Evolutionary conservation across 1,140 invertebrate genomes (phyloP), one percentile per base, ranked within the genome.

Genomic region (Heliothis subflexa): DNA sequence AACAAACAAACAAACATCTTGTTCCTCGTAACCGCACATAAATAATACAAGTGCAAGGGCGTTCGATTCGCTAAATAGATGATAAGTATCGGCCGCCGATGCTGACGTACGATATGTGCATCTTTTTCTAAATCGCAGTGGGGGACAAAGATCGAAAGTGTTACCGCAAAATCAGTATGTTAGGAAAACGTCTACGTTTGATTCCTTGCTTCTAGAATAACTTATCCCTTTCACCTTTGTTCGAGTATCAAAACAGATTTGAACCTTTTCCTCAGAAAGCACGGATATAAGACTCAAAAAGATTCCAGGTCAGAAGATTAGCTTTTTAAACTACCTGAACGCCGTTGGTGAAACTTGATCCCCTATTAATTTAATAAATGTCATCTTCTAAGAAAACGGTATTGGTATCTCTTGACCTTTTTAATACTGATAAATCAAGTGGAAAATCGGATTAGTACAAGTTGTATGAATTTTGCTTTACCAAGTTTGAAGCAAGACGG

Each of bases 31-130:
- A 49, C 40, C 33, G 47, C 16, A n/a, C 40, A 57, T 81, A 68
- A 81, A 73, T 77, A 73, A 73, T 50, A 50, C 59, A 78, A 81
- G 79, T 81, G 75, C 79, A 81, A 81, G 75, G 79, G 68, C 79
- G 52, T 71, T 66, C 66, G 40, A 76, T 52, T 66, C 50, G 73
- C 73, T 80, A 80, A 71, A 78, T 78, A 70, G 64, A 70, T 50
- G 75, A 57, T 78, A 78, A 78, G 62, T 78, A 70, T 25, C 40
- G 57, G 18, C 57, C 16, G 21, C 21, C 73, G 59, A 75, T 62
- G 45, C 25, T 75, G 45, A 68, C 59, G 47, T 40, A 40, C 33
- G 33, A 40, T 40, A 40, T 9, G 45, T 52, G 45, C 55, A 52
- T 75, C 73, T 75, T 47, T 75, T 25, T 75, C 72, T 75, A 47